Evolutionary conservation across 2,797 vertebrate species (phyloP).

Genomic region (Cuniculus paca): DNA sequence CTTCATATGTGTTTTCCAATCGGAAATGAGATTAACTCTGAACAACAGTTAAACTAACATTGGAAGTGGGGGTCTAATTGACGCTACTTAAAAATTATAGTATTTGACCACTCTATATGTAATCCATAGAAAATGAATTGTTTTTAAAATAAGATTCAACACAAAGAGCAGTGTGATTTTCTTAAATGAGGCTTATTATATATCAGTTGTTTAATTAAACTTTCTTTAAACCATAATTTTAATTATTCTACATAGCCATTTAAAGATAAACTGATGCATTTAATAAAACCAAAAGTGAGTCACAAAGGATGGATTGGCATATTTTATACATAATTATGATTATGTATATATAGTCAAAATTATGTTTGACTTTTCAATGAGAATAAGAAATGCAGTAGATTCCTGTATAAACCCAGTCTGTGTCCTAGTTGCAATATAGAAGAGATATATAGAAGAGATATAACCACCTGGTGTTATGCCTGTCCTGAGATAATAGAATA

Average conservation of each 20-base stretch:
- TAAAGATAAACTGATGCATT: not conserved
- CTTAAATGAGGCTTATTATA: slow-evolving; percentile 49
- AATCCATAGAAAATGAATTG: not conserved
- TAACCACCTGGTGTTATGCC: too few relatives aligned
- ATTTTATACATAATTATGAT: not conserved
- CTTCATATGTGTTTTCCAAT: slow-evolving; percentile 39
- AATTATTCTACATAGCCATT: slow-evolving; percentile 20
- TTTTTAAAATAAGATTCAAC: slow-evolving; percentile 1
- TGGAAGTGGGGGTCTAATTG: slow-evolving; percentile 28
- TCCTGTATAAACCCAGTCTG: not conserved
- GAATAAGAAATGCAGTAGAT: not conserved
- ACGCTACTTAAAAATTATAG: not conserved
- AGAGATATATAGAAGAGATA: too few relatives aligned
- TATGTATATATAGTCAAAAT: not conserved
- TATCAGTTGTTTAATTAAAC: slow-evolving; percentile 18
- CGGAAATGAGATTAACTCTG: slow-evolving; percentile 44
- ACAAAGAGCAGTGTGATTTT: not conserved
- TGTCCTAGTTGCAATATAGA: too few relatives aligned
- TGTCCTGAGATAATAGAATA: not conserved
- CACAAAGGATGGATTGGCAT: not conserved
- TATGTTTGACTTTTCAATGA: not conserved
- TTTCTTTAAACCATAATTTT: slow-evolving; percentile 45
- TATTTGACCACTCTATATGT: not conserved
- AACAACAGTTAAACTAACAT: slow-evolving; percentile 21
- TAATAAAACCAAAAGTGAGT: slow-evolving; percentile 42